phyloP scores from a whole-genome alignment of 2,113 vertebrate species.

The Nothobranchius kuhntae region DNA sequence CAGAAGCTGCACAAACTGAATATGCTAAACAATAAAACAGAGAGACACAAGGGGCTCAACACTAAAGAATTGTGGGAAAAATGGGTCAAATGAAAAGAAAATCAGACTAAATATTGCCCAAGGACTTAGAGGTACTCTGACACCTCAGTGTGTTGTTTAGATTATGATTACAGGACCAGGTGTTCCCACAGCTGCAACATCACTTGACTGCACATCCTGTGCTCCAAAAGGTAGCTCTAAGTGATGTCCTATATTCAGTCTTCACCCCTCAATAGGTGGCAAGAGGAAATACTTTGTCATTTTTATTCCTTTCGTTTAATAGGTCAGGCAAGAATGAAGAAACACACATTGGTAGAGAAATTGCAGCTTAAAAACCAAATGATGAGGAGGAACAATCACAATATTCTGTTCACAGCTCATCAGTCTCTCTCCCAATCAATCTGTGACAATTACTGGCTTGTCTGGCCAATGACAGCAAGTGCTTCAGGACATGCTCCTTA shows the following conservation, averaged over 20 bases:
- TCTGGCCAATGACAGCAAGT: conserved; percentile 44
- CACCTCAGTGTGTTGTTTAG: conserved; percentile 30
- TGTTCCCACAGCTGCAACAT: conserved; percentile 61
- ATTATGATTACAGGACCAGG: conserved; percentile 40
- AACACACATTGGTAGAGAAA: neutral
- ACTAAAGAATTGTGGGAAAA: neutral
- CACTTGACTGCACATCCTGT: conserved; percentile 16
- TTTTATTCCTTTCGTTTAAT: too few relatives aligned
- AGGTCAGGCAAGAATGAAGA: neutral
- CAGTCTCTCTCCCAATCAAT: conserved; percentile 50
- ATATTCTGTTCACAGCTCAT: neutral
- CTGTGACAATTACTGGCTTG: conserved; percentile 43
- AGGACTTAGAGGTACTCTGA: neutral
- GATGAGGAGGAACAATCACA: neutral
- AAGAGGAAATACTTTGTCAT: too few relatives aligned
- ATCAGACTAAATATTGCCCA: neutral
- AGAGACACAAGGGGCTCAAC: neutral
- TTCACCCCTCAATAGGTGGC: conserved; percentile 3
- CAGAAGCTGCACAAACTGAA: conserved; percentile 4
- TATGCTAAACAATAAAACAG: too few relatives aligned
- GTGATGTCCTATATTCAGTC: conserved; percentile 16
- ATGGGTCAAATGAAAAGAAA: neutral
- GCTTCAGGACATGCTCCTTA: conserved; percentile 51
- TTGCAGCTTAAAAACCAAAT: neutral
- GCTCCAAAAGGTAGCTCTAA: conserved; percentile 21